Percentiles rank a stretch among this genome's conserved stretches.
These are phyloP conservation scores for Rallus limicola DNA, from an alignment of 2,113 vertebrate genomes.

Conservation along the genomic window DNA sequence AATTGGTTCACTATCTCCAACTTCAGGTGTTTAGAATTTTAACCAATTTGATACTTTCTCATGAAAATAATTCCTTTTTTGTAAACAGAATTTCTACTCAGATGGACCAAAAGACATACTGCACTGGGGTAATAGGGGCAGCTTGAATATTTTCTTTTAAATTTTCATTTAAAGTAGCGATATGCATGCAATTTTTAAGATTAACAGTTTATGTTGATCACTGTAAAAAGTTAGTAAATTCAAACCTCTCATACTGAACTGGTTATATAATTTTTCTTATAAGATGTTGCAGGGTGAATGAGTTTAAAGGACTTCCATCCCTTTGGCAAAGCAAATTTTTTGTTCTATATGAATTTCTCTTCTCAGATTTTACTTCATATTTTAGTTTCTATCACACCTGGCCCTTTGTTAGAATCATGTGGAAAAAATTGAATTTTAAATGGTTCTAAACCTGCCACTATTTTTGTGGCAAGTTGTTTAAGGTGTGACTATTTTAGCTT, in stretches of 20 bases:
- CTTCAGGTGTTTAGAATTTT: neutral
- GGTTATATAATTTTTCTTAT: neutral
- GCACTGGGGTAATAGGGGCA: neutral
- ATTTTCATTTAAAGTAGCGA: neutral
- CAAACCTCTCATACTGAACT: neutral
- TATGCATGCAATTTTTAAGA: accelerated
- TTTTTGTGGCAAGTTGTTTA: neutral
- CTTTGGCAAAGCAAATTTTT: neutral
- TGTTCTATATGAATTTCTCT: neutral
- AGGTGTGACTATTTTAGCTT: neutral
- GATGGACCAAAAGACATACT: neutral
- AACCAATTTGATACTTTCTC: neutral
- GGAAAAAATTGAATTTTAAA: neutral
- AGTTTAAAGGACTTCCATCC: neutral
- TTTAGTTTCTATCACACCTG: neutral
- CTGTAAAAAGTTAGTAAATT: neutral
- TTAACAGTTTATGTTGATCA: neutral
- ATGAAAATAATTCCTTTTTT: neutral
- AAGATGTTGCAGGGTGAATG: neutral
- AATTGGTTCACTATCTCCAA: neutral
- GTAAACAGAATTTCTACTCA: neutral
- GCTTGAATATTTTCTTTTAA: neutral
- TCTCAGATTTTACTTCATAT: neutral
- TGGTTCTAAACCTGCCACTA: neutral
- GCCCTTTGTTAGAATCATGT: neutral